Percentiles rank a stretch among this genome's conserved stretches.
phyloP scores from a whole-genome alignment of 2,797 vertebrate genomes.

The Epinephelus awoara region DNA sequence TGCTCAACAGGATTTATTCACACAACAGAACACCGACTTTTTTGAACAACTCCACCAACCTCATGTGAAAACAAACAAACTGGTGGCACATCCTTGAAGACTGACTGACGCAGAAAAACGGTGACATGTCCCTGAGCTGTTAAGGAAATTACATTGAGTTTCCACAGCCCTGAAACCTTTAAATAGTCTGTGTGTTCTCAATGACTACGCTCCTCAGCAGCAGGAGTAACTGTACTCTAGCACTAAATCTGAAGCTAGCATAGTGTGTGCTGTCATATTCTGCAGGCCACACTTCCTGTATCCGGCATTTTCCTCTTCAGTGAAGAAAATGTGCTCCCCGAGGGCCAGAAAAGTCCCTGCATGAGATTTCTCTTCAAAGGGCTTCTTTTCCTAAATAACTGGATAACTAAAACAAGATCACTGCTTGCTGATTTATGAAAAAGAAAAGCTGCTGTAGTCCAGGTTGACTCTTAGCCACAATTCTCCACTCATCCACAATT shows the following conservation, averaged over 20 bases:
- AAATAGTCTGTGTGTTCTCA: slow-evolving; percentile 75
- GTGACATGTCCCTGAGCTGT: slow-evolving; percentile 73
- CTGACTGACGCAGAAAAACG: slow-evolving; percentile 53
- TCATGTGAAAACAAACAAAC: slow-evolving; percentile 48
- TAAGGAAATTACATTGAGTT: slow-evolving; percentile 74
- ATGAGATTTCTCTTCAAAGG: slow-evolving; percentile 46
- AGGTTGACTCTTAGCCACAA: slow-evolving; percentile 36
- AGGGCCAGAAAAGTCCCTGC: slow-evolving; percentile 50
- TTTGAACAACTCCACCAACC: slow-evolving; percentile 12
- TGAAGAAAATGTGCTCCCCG: slow-evolving; percentile 56
- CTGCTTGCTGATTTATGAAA: slow-evolving; percentile 24
- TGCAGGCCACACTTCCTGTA: slow-evolving; percentile 58
- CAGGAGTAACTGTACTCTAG: slow-evolving; percentile 46
- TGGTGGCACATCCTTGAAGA: slow-evolving; percentile 68
- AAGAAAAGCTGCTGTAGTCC: slow-evolving; percentile 2
- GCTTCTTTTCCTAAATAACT: slow-evolving; percentile 42
- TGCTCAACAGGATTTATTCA: slow-evolving; percentile 12
- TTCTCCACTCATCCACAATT: slow-evolving; percentile 52
- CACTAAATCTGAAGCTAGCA: slow-evolving; percentile 42
- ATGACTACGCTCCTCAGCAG: slow-evolving; percentile 65
- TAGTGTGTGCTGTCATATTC: slow-evolving; percentile 49
- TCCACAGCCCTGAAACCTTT: slow-evolving; percentile 70
- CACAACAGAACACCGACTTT: slow-evolving; percentile 16
- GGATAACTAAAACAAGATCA: slow-evolving; percentile 48
- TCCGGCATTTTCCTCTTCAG: slow-evolving; percentile 56